Percentiles rank a stretch among this genome's conserved stretches.
Conservation (phyloP, 2,113 vertebrate species). For the Notarius quadriscutis region DNA sequence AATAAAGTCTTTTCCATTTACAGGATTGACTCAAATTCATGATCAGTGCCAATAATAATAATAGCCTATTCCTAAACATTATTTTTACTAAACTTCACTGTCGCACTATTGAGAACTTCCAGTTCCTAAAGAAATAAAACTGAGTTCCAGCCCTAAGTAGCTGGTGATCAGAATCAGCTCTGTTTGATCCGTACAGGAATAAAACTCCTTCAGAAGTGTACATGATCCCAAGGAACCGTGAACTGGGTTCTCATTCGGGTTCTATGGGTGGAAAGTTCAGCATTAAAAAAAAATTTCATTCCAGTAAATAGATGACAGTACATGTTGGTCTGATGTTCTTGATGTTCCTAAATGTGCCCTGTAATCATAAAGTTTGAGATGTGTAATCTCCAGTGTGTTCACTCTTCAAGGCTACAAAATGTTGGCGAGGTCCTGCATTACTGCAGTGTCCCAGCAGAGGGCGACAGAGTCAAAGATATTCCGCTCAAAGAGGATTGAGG, state of each 20-base stretch:
- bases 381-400: not conserved
- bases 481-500: no score
- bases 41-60: not conserved
- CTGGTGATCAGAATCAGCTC: not conserved
- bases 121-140: not conserved
- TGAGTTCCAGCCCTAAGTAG: not conserved
- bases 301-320: not conserved
- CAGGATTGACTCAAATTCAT: no score
- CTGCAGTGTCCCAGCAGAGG: slow-evolving; percentile 24
- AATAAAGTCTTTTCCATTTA: no score
- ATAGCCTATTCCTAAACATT: not conserved
- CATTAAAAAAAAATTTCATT: not conserved
- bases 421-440: not conserved
- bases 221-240: not conserved
- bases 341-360: not conserved
- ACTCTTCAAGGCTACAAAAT: not conserved
- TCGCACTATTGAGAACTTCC: not conserved
- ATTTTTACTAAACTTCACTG: not conserved
- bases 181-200: not conserved
- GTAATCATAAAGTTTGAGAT: not conserved
- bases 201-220: not conserved
- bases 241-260: not conserved
- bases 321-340: not conserved
- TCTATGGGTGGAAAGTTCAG: not conserved
- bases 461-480: slow-evolving; percentile 23